These are phyloP conservation scores for Xylota sylvarum DNA, from an alignment of 2,888 invertebrate species.

Conservation along the genomic window DNA sequence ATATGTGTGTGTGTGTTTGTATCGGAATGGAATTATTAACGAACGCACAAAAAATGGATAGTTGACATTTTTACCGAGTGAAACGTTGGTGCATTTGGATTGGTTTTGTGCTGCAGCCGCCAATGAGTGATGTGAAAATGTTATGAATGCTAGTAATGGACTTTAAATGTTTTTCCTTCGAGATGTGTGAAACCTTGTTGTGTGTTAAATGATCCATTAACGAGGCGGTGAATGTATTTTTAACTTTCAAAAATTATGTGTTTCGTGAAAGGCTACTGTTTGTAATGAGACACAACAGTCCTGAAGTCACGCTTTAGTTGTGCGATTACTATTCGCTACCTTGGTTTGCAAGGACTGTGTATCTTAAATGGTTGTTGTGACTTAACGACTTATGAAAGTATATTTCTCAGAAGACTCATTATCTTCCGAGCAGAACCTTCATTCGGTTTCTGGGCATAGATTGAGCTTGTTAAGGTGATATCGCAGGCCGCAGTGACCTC, in stretches of 20 bases:
- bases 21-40: slow-evolving; percentile 10
- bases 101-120: slow-evolving; percentile 9
- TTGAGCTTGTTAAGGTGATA: too few relatives aligned
- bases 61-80: slow-evolving; percentile 50
- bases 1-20: not conserved
- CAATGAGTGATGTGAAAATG: slow-evolving; percentile 17
- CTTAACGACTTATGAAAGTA: too few relatives aligned
- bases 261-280: not conserved
- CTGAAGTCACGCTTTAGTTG: not conserved
- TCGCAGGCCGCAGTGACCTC: too few relatives aligned
- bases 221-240: not conserved
- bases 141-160: slow-evolving; percentile 44
- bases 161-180: slow-evolving; percentile 25
- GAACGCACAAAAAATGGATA: slow-evolving; percentile 38
- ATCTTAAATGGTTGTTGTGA: too few relatives aligned
- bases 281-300: not conserved
- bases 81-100: slow-evolving; percentile 10
- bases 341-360: too few relatives aligned
- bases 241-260: not conserved
- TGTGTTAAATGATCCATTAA: not conserved
- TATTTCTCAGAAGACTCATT: too few relatives aligned
- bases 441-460: too few relatives aligned
- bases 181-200: slow-evolving; percentile 2
- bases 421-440: too few relatives aligned
- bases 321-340: too few relatives aligned